Percentiles rank a stretch among this genome's conserved stretches.
Conservation (phyloP, 2,888 invertebrate species). For the Chymomyza fuscimana region DNA sequence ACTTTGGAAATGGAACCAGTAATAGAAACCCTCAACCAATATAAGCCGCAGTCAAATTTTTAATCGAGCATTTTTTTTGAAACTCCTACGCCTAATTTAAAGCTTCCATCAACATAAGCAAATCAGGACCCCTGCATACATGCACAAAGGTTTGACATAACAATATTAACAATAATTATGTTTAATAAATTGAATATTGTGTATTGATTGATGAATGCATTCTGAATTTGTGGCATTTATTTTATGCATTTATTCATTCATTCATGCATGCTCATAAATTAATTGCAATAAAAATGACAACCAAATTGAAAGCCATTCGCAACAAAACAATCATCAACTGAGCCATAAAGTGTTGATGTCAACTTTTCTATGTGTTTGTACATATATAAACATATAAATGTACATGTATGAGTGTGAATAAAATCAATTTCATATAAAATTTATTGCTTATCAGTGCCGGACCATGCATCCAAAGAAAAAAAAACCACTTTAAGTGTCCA, state of each 20-base stretch:
- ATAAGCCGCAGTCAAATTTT: too few relatives aligned
- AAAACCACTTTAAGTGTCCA: neutral
- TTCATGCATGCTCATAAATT: constrained; percentile 57
- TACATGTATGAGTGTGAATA: neutral
- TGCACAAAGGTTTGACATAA: neutral
- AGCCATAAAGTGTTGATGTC: neutral
- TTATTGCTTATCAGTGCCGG: neutral
- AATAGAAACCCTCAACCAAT: too few relatives aligned
- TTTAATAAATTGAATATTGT: constrained; percentile 57
- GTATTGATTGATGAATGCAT: constrained; percentile 49
- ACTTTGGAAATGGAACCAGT: too few relatives aligned
- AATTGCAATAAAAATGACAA: constrained; percentile 52
- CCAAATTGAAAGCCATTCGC: neutral
- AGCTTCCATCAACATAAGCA: too few relatives aligned
- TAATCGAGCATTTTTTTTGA: too few relatives aligned
- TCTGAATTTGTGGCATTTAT: constrained; percentile 60
- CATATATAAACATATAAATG: neutral
- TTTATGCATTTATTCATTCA: constrained; percentile 39
- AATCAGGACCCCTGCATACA: too few relatives aligned
- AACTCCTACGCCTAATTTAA: too few relatives aligned
- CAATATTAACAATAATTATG: constrained; percentile 44
- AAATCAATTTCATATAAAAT: neutral
- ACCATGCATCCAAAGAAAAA: neutral
- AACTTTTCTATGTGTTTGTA: neutral
- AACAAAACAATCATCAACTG: neutral